Base-by-base conservation (phyloP, 2,797 vertebrate genomes). In the Clamator glandarius region DNA sequence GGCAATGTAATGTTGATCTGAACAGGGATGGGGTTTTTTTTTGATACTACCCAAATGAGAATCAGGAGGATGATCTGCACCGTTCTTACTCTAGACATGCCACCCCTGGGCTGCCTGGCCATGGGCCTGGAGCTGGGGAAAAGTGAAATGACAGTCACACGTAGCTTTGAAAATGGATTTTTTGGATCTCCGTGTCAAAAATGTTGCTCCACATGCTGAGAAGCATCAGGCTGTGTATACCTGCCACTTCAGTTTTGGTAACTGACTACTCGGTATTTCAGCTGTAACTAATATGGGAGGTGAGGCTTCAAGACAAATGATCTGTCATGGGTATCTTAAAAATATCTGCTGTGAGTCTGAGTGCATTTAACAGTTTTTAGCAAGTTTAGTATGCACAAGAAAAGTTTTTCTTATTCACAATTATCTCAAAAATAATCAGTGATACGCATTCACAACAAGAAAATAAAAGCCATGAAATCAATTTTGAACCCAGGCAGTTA, bases 11-110 rank as follows among this genome's bases (percentile, higher is more conserved):
- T 11, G 25, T 67, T 50, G 42, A 74, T 80, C 42, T 46, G 68
- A 81, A 79, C 29, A 36, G 26, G 41, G 61, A n/a, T 35, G 1
- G 0, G 44, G n/a, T 28, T 16, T 11, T 8, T 75, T 67, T 89
- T 80, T 10, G 13, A 12, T 87, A 72, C 33, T 48, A 78, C 8
- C 58, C 46, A 84, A 64, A 76, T 42, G 13, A 75, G 33, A 81
- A 86, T 33, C 25, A 23, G 25, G 64, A 82, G 39, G 39, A 28
- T 25, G 35, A 50, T 42, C 24, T 46, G 2, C 58, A 24, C 25
- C 6, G 4, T 58, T 51, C 2, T 0, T 51, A 17, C 10, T 42
- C 25, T 18, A 52, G 80, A 59, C 5, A 13, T 3, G 3, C 17
- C 0, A 0, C 11, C n/a, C 54, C 31, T 29, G 12, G 78, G 52